Conservation (phyloP, 2,797 vertebrate species). For the Melanotaenia nigrans region DNA sequence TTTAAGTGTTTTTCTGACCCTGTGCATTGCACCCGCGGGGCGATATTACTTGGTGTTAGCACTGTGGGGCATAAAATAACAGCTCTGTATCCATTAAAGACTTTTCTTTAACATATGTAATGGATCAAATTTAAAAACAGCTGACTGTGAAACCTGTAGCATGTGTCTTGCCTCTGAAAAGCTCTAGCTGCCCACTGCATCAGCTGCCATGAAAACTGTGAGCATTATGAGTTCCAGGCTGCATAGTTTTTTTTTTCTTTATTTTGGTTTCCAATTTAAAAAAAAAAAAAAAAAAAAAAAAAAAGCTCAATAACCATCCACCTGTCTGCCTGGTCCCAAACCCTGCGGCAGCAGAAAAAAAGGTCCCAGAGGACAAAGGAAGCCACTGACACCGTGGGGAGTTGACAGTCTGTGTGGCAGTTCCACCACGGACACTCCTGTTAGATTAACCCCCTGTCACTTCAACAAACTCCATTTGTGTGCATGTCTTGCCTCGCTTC, state of each 20-base stretch:
- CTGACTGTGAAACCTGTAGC: slow-evolving; percentile 32
- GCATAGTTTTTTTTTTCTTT: slow-evolving; percentile 21
- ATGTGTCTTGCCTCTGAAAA: slow-evolving; percentile 10
- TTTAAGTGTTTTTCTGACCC: slow-evolving; percentile 49
- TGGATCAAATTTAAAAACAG: slow-evolving; percentile 23
- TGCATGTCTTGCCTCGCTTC: slow-evolving; percentile 61
- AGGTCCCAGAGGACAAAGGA: slow-evolving; percentile 70
- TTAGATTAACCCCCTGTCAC: slow-evolving; percentile 76
- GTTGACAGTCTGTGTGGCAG: slow-evolving; percentile 63
- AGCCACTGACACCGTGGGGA: slow-evolving; percentile 69
- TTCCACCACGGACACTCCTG: slow-evolving; percentile 63
- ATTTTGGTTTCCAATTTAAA: slow-evolving; percentile 46
- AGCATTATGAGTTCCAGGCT: slow-evolving; percentile 11
- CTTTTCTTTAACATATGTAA: slow-evolving; percentile 12
- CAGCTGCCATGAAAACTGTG: slow-evolving; percentile 32
- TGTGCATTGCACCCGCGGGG: slow-evolving; percentile 33
- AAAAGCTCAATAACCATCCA: slow-evolving; percentile 65
- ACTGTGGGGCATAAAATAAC: slow-evolving; percentile 36
- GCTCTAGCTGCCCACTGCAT: slow-evolving; percentile 22
- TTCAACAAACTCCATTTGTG: slow-evolving; percentile 61
- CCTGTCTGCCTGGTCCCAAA: slow-evolving; percentile 67
- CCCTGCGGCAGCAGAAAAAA: slow-evolving; percentile 57
- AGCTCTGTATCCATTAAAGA: slow-evolving; percentile 48
- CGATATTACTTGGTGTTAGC: slow-evolving; percentile 67
- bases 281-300: not conserved